Percentiles rank a stretch among this genome's conserved stretches.
Conservation (phyloP, 2,888 invertebrate species). For the Phyto melanocephala region DNA sequence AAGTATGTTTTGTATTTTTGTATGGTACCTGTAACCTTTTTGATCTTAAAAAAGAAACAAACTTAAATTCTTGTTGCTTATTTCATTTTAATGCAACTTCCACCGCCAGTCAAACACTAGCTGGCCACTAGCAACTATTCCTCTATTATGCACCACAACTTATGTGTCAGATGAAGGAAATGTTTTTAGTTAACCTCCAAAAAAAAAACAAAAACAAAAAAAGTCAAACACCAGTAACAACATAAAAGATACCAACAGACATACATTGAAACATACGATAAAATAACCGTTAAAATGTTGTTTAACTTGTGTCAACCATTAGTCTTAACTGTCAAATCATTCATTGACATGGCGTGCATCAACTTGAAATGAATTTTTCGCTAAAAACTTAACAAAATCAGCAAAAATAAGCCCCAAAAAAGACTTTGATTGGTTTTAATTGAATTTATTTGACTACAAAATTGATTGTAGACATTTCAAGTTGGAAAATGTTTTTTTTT, state of each 20-base stretch:
- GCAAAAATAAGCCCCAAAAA: background rate
- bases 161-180: slow-evolving; percentile 44
- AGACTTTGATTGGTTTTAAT: slow-evolving; percentile 67
- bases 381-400: background rate
- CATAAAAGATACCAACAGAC: background rate
- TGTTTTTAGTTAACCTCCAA: slow-evolving; percentile 34
- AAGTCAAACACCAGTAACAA: too few species aligned
- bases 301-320: slow-evolving; percentile 65
- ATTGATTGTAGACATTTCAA: slow-evolving; percentile 55
- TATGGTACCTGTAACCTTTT: slow-evolving; percentile 62
- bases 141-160: background rate
- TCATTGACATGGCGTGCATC: slow-evolving; percentile 68
- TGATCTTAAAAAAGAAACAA: slow-evolving; percentile 51
- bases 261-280: background rate
- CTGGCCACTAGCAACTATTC: slow-evolving; percentile 10
- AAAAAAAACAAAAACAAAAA: slow-evolving; percentile 15
- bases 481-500: slow-evolving; percentile 35
- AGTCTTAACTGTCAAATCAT: slow-evolving; percentile 68
- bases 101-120: background rate
- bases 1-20: slow-evolving; percentile 12
- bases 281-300: slow-evolving; percentile 66
- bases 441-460: slow-evolving; percentile 63
- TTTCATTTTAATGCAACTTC: slow-evolving; percentile 39
- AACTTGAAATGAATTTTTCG: slow-evolving; percentile 56
- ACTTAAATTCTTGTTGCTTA: slow-evolving; percentile 51